phyloP scores from a whole-genome alignment of 2,113 vertebrate genomes.

The Notothenia coriiceps region DNA sequence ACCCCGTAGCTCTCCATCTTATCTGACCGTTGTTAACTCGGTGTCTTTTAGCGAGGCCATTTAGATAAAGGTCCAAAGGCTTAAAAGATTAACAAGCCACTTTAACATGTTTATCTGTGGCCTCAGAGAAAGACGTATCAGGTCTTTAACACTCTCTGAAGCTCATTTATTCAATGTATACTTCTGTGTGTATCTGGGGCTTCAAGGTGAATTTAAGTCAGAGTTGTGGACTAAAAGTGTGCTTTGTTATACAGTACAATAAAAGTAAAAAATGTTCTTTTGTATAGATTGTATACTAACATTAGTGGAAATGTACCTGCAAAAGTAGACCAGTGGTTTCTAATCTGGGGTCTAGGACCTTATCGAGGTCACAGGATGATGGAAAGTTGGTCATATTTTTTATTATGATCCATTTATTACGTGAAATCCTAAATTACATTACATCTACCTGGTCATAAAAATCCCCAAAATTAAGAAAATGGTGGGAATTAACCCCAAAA shows the following conservation, averaged over 20 bases:
- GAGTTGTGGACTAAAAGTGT: not conserved
- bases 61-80: slow-evolving; percentile 48
- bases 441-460: too few relatives aligned
- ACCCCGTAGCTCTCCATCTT: slow-evolving; percentile 37
- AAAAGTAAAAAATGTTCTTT: too few relatives aligned
- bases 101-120: slow-evolving; percentile 28
- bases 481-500: too few relatives aligned
- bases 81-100: slow-evolving; percentile 12
- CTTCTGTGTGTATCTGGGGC: not conserved
- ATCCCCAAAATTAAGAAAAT: too few relatives aligned
- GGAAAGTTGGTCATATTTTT: too few relatives aligned
- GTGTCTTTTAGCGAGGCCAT: slow-evolving; percentile 32
- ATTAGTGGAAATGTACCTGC: not conserved
- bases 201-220: not conserved
- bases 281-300: not conserved
- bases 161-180: not conserved
- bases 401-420: too few relatives aligned
- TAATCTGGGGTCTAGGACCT: not conserved
- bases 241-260: not conserved
- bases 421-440: too few relatives aligned
- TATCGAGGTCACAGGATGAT: not conserved
- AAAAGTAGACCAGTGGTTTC: not conserved
- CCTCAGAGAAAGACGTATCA: not conserved
- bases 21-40: slow-evolving; percentile 36
- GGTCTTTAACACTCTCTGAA: not conserved